A percentile compares a stretch with the other conserved stretches of the same genome.
These are phyloP conservation scores for Muraenolepis orangiensis DNA, from an alignment of 2,797 vertebrate species.

Conservation along the genomic window DNA sequence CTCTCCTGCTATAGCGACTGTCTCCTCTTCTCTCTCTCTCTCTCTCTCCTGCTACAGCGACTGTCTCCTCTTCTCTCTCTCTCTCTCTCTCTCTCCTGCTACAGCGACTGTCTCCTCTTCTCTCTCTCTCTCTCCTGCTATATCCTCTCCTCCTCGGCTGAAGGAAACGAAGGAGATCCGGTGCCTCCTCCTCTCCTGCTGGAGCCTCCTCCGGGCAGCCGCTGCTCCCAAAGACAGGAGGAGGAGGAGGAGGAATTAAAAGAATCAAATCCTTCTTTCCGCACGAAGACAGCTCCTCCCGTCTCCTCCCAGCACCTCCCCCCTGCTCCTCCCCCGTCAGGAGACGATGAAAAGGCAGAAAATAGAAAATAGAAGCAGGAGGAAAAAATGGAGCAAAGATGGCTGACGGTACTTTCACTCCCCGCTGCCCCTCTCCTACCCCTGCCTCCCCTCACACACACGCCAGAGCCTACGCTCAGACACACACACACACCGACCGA, in stretches of 20 bases:
- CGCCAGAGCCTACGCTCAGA: conserved; percentile 15
- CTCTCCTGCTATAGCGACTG: conserved; percentile 8
- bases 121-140: conserved; percentile 57
- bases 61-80: conserved; percentile 37
- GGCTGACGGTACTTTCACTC: conserved; percentile 97
- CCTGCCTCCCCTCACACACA: conserved; percentile 35
- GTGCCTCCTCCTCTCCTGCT: background rate
- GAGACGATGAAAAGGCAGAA: conserved; percentile 6
- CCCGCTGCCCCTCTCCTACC: conserved; percentile 36
- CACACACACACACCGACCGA: conserved; percentile 66
- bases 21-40: conserved; percentile 52
- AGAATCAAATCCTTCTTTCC: conserved; percentile 39
- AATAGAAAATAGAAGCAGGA: conserved; percentile 28
- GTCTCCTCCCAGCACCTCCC: conserved; percentile 42
- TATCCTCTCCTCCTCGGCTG: conserved; percentile 39
- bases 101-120: conserved; percentile 25
- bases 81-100: conserved; percentile 24
- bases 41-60: conserved; percentile 43
- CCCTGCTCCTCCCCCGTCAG: conserved; percentile 46
- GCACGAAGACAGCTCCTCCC: conserved; percentile 16
- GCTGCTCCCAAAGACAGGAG: background rate
- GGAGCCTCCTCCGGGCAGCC: conserved; percentile 19
- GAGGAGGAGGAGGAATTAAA: background rate
- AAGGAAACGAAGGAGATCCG: background rate
- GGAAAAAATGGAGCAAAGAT: conserved; percentile 86